Conservation (phyloP, 1,140 invertebrate species). For the Arctopsyche grandis region DNA sequence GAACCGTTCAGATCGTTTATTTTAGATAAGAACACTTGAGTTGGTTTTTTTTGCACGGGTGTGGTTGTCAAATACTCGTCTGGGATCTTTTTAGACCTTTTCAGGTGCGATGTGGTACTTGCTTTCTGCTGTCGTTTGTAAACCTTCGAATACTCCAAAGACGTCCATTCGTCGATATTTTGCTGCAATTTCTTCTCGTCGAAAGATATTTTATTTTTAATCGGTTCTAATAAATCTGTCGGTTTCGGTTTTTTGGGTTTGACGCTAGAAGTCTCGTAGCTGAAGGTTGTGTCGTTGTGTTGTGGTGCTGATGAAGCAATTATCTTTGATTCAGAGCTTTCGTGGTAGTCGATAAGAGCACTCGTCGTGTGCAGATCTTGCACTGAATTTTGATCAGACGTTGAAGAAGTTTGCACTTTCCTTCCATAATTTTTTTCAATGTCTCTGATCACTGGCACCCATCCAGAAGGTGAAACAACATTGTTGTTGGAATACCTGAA, state of each 20-base stretch:
- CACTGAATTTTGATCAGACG: constrained; percentile 54
- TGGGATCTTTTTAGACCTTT: constrained; percentile 78
- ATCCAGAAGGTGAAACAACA: constrained; percentile 56
- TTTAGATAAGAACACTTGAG: constrained; percentile 43
- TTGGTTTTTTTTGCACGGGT: constrained; percentile 56
- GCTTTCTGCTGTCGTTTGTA: constrained; percentile 62
- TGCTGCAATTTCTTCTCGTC: constrained; percentile 79
- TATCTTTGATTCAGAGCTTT: constrained; percentile 54
- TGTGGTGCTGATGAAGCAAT: constrained; percentile 46
- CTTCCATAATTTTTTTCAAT: constrained; percentile 59
- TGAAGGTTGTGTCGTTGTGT: constrained; percentile 28
- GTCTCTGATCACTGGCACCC: constrained; percentile 58
- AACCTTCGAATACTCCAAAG: constrained; percentile 75
- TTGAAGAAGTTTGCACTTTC: constrained; percentile 61
- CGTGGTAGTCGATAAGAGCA: constrained; percentile 49
- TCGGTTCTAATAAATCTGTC: constrained; percentile 36
- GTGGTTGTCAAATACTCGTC: constrained; percentile 78
- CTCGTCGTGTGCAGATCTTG: constrained; percentile 44
- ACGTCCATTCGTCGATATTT: constrained; percentile 86
- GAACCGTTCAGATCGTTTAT: constrained; percentile 59
- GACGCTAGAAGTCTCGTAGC: neutral
- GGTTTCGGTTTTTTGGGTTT: constrained; percentile 20
- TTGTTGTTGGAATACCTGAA: constrained; percentile 61
- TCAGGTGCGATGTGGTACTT: constrained; percentile 68
- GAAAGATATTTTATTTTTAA: constrained; percentile 66